A percentile compares a stretch with the other conserved stretches of the same genome.
These are phyloP conservation scores for Bombus pyrosoma DNA, from an alignment of 1,140 invertebrate species.

Conservation along the genomic window DNA sequence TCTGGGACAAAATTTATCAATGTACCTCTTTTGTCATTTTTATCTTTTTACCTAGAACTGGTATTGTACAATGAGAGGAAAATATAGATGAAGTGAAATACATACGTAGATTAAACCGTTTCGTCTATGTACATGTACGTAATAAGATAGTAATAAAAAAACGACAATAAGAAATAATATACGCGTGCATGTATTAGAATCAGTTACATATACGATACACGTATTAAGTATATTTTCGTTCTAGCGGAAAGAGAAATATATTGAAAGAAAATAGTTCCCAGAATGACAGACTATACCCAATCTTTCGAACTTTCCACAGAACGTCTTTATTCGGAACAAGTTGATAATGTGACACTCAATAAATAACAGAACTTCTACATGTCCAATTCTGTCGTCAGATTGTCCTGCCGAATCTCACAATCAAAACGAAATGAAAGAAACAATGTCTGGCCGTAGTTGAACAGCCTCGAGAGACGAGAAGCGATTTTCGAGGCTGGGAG, in stretches of 20 bases:
- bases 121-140: not conserved
- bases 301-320: constrained; percentile 78
- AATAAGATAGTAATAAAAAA: not conserved
- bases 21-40: not conserved
- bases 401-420: constrained; percentile 69
- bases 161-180: not conserved
- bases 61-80: too few relatives aligned
- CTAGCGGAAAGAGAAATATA: not conserved
- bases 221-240: too few relatives aligned
- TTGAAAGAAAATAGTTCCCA: constrained; percentile 46
- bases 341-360: constrained; percentile 81
- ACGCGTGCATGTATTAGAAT: not conserved
- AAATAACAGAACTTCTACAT: constrained; percentile 82
- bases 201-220: too few relatives aligned
- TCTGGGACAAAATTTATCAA: constrained; percentile 62
- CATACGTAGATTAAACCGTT: not conserved
- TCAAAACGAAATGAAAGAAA: constrained; percentile 20
- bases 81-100: too few relatives aligned
- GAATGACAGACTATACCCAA: constrained; percentile 76
- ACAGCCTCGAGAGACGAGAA: not conserved
- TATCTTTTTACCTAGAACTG: not conserved
- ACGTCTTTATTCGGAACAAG: constrained; percentile 79
- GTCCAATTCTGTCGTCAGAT: constrained; percentile 75
- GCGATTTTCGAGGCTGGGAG: not conserved
- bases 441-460: not conserved